phyloP scores from a whole-genome alignment of 2,113 vertebrate species.

The Elgaria multicarinata region DNA sequence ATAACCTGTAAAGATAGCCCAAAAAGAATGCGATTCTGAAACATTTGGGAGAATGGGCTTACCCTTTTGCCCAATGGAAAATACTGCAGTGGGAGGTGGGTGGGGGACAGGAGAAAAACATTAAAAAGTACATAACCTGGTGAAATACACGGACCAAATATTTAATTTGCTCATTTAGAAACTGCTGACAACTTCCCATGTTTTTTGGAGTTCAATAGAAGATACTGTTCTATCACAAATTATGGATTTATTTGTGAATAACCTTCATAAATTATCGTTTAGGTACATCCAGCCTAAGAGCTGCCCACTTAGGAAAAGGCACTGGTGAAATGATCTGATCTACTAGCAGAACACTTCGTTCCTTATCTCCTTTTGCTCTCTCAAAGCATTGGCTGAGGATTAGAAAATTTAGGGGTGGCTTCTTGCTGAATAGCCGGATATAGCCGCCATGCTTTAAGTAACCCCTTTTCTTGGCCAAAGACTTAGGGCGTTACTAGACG shows the following conservation, averaged over 20 bases:
- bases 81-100: too few species aligned
- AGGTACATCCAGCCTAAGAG: too few species aligned
- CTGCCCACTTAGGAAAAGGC: too few species aligned
- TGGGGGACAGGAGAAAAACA: not conserved
- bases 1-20: not conserved
- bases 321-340: too few species aligned
- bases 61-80: too few species aligned
- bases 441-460: not conserved
- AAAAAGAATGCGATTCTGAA: not conserved
- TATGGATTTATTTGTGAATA: too few species aligned
- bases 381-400: not conserved
- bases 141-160: not conserved
- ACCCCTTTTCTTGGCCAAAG: not conserved
- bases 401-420: not conserved
- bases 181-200: not conserved
- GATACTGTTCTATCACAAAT: not conserved
- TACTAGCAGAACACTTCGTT: too few species aligned
- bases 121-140: not conserved
- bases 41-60: not conserved
- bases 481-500: too few species aligned
- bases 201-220: not conserved
- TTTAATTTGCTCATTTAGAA: not conserved
- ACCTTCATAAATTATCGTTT: too few species aligned
- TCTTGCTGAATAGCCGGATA: not conserved
- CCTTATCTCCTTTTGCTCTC: too few species aligned